phyloP scores from a whole-genome alignment of 92 coral and sea anemone genomes.

The Phenganax subtilis region DNA sequence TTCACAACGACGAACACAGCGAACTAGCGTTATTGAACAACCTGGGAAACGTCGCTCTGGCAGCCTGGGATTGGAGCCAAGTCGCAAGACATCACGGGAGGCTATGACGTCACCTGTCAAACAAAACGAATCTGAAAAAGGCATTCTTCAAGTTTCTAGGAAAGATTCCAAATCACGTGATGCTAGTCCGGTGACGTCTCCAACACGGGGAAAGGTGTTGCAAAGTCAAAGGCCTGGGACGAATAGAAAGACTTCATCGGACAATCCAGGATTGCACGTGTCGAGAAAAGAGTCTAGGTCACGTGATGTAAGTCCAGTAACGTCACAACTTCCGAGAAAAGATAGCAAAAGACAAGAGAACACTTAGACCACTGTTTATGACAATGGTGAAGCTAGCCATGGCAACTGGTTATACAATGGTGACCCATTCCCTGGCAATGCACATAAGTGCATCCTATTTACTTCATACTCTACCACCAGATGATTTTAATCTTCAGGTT shows the following conservation, averaged over 20 bases:
- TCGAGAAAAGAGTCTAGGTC: conserved; percentile 25
- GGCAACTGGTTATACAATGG: no score
- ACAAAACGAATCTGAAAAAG: conserved; percentile 7
- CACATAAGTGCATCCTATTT: no score
- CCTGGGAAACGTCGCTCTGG: background rate
- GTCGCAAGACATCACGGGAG: conserved; percentile 9
- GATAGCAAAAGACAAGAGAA: background rate
- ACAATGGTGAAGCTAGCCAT: no score
- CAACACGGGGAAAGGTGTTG: background rate
- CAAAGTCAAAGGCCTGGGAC: conserved; percentile 11
- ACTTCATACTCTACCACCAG: no score
- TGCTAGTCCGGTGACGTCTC: conserved; percentile 3
- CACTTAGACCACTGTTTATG: background rate
- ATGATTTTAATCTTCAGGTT: no score
- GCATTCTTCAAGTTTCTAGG: background rate
- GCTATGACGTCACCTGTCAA: background rate
- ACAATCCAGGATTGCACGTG: background rate
- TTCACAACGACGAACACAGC: conserved; percentile 14
- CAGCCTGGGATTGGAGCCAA: conserved; percentile 5
- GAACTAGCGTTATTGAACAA: conserved; percentile 2
- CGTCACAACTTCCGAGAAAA: conserved; percentile 4
- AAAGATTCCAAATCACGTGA: conserved; percentile 10
- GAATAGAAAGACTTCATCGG: conserved; percentile 1
- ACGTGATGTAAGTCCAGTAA: conserved; percentile 26
- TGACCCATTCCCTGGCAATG: no score